Conservation (phyloP, 2,888 invertebrate genomes). For the Ophraella communa region DNA sequence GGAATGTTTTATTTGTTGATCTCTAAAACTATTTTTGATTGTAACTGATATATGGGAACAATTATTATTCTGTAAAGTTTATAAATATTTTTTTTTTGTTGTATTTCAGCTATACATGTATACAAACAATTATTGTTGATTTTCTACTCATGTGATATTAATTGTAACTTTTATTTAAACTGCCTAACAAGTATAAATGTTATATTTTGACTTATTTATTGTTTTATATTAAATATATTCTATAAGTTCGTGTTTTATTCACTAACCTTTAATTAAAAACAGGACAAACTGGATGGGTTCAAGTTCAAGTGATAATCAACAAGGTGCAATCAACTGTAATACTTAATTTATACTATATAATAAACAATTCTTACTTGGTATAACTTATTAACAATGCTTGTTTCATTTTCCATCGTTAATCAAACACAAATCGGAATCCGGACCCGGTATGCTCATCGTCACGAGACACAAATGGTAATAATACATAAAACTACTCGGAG, state of each 20-base stretch:
- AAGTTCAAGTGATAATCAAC: too few relatives aligned
- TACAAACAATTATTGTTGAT: neutral
- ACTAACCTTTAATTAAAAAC: neutral
- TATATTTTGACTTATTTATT: constrained; percentile 26
- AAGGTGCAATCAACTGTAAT: too few relatives aligned
- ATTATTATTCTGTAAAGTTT: neutral
- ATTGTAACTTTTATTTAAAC: constrained; percentile 18
- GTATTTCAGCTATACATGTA: neutral
- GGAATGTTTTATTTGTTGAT: neutral
- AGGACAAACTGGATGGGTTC: too few relatives aligned
- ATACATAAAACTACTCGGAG: constrained; percentile 41
- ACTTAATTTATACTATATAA: too few relatives aligned
- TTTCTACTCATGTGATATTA: constrained; percentile 23
- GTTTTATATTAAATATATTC: constrained; percentile 27
- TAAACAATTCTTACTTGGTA: too few relatives aligned
- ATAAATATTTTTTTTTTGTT: constrained; percentile 4
- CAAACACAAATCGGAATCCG: constrained; percentile 41
- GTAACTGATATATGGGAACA: constrained; percentile 19
- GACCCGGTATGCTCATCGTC: constrained; percentile 47
- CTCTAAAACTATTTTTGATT: neutral
- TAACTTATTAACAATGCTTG: too few relatives aligned
- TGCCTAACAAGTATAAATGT: constrained; percentile 25
- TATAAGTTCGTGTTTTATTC: neutral
- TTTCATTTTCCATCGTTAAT: constrained; percentile 18
- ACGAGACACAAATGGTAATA: constrained; percentile 45